Evolutionary conservation across 2,113 vertebrate genomes (phyloP).

Genomic region (Podarcis raffonei): DNA sequence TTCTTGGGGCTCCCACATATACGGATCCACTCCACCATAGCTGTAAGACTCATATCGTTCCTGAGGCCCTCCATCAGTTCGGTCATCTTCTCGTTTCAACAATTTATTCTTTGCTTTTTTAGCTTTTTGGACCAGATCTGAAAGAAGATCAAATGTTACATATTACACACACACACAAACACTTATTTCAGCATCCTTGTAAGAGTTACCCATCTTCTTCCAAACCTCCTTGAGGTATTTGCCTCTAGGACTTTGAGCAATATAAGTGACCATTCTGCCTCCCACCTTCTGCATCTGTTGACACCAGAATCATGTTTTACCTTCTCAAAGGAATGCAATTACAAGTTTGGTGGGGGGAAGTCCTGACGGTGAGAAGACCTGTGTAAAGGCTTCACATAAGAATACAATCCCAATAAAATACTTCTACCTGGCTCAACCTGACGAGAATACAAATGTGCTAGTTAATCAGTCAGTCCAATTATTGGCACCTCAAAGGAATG

Average conservation of each 20-base stretch:
- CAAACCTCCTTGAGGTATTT: neutral
- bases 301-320: neutral
- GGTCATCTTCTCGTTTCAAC: slow-evolving; percentile 89
- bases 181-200: fast-evolving
- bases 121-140: slow-evolving; percentile 92
- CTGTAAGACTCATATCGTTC: slow-evolving; percentile 90
- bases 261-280: neutral
- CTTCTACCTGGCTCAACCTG: slow-evolving; percentile 1
- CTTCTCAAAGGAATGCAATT: neutral
- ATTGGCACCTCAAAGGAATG: slow-evolving; percentile 11
- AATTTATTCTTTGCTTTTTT: slow-evolving; percentile 96
- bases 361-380: neutral
- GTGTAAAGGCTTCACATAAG: neutral
- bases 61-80: slow-evolving; percentile 80
- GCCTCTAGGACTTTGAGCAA: neutral
- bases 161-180: neutral
- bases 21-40: slow-evolving; percentile 94
- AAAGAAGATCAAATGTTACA: slow-evolving; percentile 32
- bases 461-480: slow-evolving; percentile 16
- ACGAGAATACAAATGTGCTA: slow-evolving; percentile 8
- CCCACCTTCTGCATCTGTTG: neutral
- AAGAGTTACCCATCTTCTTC: neutral
- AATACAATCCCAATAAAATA: neutral
- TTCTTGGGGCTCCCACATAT: slow-evolving; percentile 98
- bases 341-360: neutral